Conservation (phyloP, 1,140 invertebrate genomes). For the Physella acuta region DNA sequence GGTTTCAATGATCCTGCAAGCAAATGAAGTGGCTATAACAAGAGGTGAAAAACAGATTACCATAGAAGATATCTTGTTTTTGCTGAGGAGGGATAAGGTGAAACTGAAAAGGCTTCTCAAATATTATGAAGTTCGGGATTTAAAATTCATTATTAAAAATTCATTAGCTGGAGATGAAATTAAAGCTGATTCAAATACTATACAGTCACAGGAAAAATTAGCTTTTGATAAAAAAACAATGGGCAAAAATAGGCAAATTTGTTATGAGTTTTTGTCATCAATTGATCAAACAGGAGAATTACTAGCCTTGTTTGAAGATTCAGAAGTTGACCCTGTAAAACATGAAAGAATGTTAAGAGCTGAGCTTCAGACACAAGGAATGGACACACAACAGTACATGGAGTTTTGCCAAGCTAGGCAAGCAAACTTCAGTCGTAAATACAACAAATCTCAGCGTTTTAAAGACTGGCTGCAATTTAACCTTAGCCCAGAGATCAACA, state of each 20-base stretch:
- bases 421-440: slow-evolving; percentile 45
- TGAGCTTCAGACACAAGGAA: slow-evolving; percentile 46
- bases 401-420: slow-evolving; percentile 62
- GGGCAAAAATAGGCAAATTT: slow-evolving; percentile 47
- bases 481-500: slow-evolving; percentile 57
- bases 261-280: slow-evolving; percentile 51
- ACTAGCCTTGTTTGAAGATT: slow-evolving; percentile 46
- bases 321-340: slow-evolving; percentile 51
- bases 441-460: slow-evolving; percentile 59
- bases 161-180: slow-evolving; percentile 29
- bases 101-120: slow-evolving; percentile 65
- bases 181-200: background rate
- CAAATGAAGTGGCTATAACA: slow-evolving; percentile 61
- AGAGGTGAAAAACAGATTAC: slow-evolving; percentile 61
- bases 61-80: slow-evolving; percentile 69
- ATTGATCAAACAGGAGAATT: slow-evolving; percentile 52
- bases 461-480: slow-evolving; percentile 63
- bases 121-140: slow-evolving; percentile 63
- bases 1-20: slow-evolving; percentile 53
- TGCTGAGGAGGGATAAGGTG: slow-evolving; percentile 68
- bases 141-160: slow-evolving; percentile 37
- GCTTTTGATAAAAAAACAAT: slow-evolving; percentile 1
- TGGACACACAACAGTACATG: slow-evolving; percentile 53
- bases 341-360: slow-evolving; percentile 49
- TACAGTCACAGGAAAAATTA: background rate